Evolutionary conservation across 1,140 invertebrate genomes (phyloP).

Genomic region (Argopecten irradians): DNA sequence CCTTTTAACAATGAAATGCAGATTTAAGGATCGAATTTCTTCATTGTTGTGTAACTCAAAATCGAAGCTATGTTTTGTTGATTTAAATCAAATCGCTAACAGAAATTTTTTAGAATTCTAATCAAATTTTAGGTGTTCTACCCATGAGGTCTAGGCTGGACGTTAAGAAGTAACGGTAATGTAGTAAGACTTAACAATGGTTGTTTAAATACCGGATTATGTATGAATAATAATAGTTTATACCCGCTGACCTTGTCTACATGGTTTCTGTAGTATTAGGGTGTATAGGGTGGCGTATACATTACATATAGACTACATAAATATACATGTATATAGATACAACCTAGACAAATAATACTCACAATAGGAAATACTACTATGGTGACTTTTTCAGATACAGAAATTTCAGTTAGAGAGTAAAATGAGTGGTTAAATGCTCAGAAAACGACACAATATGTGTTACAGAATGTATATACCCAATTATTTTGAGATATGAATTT

Average conservation of each 20-base stretch:
- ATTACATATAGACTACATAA: too few species aligned
- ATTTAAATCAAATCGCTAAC: not conserved
- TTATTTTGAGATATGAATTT: too few species aligned
- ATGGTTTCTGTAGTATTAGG: not conserved
- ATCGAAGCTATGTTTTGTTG: constrained; percentile 10
- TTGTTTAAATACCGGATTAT: not conserved
- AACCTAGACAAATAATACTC: too few species aligned
- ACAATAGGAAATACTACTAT: too few species aligned
- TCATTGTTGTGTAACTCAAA: not conserved
- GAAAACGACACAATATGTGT: too few species aligned
- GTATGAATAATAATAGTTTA: not conserved
- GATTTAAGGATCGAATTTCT: not conserved
- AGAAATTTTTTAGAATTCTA: not conserved
- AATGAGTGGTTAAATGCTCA: too few species aligned
- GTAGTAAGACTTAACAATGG: not conserved
- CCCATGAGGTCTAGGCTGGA: not conserved
- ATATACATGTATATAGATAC: too few species aligned
- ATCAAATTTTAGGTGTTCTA: not conserved
- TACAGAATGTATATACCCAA: too few species aligned
- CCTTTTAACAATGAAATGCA: not conserved
- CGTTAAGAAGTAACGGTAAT: not conserved
- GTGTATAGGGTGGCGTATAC: not conserved
- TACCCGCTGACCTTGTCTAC: not conserved
- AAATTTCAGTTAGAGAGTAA: too few species aligned
- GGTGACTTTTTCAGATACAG: too few species aligned